phyloP scores from a whole-genome alignment of 1,140 invertebrate species.

The Solenopsis fugax region DNA sequence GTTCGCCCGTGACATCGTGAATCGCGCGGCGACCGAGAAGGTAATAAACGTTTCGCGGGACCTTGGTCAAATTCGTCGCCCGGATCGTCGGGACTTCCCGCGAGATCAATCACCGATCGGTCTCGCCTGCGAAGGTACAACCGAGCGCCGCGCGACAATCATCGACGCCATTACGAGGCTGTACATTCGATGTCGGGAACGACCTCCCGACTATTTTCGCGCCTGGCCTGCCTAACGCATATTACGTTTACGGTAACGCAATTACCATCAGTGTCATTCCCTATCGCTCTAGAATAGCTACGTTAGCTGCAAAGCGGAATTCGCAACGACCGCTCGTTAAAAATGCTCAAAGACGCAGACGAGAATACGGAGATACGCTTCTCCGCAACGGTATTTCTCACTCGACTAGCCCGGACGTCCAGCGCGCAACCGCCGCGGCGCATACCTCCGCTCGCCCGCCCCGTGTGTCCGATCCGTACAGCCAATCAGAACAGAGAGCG shows the following conservation, averaged over 20 bases:
- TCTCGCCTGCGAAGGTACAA: background rate
- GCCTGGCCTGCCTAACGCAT: conserved; percentile 18
- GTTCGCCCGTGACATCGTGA: background rate
- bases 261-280: conserved; percentile 20
- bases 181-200: background rate
- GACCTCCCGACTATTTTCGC: conserved; percentile 16
- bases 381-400: conserved; percentile 56
- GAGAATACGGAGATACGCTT: conserved; percentile 40
- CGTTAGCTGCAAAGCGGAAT: conserved; percentile 26
- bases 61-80: background rate
- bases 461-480: conserved; percentile 3
- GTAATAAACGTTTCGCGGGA: background rate
- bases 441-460: conserved; percentile 57
- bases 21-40: background rate
- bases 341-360: conserved; percentile 66
- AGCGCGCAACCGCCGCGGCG: conserved; percentile 71
- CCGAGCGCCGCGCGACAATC: background rate
- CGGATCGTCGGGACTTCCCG: background rate
- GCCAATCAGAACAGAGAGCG: conserved; percentile 63
- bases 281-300: conserved; percentile 34
- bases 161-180: background rate
- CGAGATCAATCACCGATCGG: background rate
- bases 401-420: conserved; percentile 68
- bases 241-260: conserved; percentile 31
- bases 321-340: conserved; percentile 45